Conservation (phyloP, 2,113 vertebrate species). For the Corythornis madagascariensis region DNA sequence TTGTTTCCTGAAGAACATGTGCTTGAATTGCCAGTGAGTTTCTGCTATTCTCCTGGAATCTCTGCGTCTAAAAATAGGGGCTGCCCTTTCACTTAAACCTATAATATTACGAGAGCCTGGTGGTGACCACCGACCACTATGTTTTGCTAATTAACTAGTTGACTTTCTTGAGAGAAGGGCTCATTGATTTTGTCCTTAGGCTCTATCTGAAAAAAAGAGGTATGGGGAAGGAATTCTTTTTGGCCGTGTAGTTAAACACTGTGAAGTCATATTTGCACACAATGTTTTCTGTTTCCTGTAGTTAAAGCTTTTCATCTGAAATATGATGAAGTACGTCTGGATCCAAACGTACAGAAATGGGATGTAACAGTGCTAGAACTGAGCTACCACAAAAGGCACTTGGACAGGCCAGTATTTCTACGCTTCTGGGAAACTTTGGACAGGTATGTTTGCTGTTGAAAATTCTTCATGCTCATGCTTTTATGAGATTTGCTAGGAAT, state of each 20-base stretch:
- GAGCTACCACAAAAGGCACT: constrained; percentile 95
- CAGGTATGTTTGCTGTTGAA: constrained; percentile 77
- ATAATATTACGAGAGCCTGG: background rate
- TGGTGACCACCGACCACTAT: background rate
- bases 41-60: background rate
- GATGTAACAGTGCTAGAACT: constrained; percentile 96
- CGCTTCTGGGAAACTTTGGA: constrained; percentile 98
- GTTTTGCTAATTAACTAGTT: background rate
- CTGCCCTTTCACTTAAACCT: background rate
- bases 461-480: background rate
- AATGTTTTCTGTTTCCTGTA: constrained; percentile 48
- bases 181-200: background rate
- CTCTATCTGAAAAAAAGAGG: background rate
- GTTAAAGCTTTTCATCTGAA: constrained; percentile 99
- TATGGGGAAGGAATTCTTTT: background rate
- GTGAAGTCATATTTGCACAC: background rate
- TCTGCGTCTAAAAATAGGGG: background rate
- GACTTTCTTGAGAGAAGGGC: background rate
- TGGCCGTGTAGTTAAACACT: background rate
- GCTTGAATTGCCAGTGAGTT: background rate
- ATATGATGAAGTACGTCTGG: constrained; percentile 93
- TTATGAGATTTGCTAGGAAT: background rate
- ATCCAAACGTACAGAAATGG: constrained; percentile 98
- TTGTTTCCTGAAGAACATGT: background rate
- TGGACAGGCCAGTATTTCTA: constrained; percentile 95